phyloP scores from a whole-genome alignment of 1,140 invertebrate genomes.

The Delia radicum region DNA sequence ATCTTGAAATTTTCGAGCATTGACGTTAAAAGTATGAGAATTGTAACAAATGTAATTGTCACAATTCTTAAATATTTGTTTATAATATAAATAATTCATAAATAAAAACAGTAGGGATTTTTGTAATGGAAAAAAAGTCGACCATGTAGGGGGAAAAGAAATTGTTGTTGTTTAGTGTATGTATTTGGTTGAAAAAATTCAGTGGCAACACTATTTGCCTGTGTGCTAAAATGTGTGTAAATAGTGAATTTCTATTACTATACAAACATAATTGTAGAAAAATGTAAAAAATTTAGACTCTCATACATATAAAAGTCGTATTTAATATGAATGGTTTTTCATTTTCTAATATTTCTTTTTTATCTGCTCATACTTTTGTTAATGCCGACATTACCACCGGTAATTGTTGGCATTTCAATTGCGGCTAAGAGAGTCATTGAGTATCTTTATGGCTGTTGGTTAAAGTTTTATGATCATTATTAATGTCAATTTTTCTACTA shows the following conservation, averaged over 20 bases:
- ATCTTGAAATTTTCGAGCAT: no score
- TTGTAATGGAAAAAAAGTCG: no score
- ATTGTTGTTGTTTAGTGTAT: no score
- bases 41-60: no score
- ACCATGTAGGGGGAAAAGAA: no score
- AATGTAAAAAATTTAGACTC: background rate
- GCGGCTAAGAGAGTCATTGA: constrained; percentile 24
- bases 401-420: constrained; percentile 26
- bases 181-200: no score
- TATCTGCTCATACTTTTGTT: background rate
- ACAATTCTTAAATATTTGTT: no score
- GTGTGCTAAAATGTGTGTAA: background rate
- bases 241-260: background rate
- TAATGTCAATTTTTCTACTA: constrained; percentile 20
- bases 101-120: no score
- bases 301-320: background rate
- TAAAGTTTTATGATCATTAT: constrained; percentile 16
- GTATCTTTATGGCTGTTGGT: constrained; percentile 15
- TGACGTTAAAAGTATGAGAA: no score
- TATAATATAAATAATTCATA: no score
- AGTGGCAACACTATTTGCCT: no score
- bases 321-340: constrained; percentile 5
- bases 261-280: constrained; percentile 24
- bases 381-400: constrained; percentile 15
- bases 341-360: background rate